These are phyloP conservation scores for Acropternis orthonyx DNA, from an alignment of 2,797 vertebrate genomes.

Conservation along the genomic window DNA sequence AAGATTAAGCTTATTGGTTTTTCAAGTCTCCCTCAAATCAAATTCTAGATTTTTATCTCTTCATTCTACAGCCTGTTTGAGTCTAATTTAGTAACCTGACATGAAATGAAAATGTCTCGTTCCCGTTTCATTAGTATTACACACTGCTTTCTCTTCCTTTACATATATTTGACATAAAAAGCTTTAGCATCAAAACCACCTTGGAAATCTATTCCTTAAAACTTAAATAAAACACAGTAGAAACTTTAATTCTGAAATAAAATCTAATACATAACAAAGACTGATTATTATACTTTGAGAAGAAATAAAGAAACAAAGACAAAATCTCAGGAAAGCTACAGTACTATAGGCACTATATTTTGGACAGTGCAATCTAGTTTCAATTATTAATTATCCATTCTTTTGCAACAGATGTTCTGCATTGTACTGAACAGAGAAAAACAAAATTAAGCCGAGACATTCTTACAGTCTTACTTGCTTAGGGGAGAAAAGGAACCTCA, in stretches of 20 bases:
- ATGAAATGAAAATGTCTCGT: not conserved
- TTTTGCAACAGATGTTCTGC: conserved; percentile 28
- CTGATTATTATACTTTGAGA: not conserved
- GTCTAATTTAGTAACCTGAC: not conserved
- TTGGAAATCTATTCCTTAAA: not conserved
- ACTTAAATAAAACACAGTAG: not conserved
- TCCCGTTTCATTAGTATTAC: not conserved
- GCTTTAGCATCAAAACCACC: not conserved
- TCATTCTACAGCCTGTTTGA: not conserved
- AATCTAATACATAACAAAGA: not conserved
- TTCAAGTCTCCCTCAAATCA: conserved; percentile 5
- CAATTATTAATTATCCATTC: conserved; percentile 40
- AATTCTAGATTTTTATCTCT: conserved; percentile 9
- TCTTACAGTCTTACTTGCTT: not conserved
- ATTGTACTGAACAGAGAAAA: not conserved
- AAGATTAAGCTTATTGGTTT: conserved; percentile 4
- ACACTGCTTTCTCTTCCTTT: not conserved
- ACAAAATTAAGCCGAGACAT: not conserved
- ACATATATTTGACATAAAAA: not conserved
- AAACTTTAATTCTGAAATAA: not conserved
- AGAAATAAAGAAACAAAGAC: not conserved
- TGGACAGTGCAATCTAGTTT: not conserved
- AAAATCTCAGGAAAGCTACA: not conserved
- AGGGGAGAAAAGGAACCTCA: not conserved
- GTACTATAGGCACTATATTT: not conserved